A percentile compares a stretch with the other conserved stretches of the same genome.
Evolutionary conservation across 2,113 vertebrate genomes (phyloP).

Genomic region (Strigops habroptila): DNA sequence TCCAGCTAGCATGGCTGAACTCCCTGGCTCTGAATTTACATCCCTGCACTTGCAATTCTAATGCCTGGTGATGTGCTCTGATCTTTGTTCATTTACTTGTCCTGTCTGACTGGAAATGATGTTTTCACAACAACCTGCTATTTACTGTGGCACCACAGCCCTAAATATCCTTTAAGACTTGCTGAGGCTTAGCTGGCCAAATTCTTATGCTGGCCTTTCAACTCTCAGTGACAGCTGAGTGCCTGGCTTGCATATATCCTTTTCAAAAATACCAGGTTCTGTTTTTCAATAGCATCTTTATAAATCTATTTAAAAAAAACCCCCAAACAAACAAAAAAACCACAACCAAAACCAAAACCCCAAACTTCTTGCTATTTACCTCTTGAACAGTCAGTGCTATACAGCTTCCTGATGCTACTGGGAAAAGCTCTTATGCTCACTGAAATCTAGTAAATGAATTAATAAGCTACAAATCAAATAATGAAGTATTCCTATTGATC

Average conservation of each 20-base stretch:
- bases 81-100: slow-evolving; percentile 28
- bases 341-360: not conserved
- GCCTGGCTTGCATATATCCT: not conserved
- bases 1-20: not conserved
- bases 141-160: slow-evolving; percentile 34
- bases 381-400: not conserved
- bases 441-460: not conserved
- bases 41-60: not conserved
- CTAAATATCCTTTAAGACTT: not conserved
- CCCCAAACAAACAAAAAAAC: not conserved
- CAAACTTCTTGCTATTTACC: not conserved
- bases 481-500: not conserved
- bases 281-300: not conserved
- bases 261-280: not conserved
- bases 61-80: slow-evolving; percentile 1
- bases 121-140: slow-evolving; percentile 47
- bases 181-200: slow-evolving; percentile 2
- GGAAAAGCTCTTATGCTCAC: not conserved
- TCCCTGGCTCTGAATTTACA: not conserved
- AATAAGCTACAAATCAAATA: not conserved
- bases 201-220: not conserved
- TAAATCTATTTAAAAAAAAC: not conserved
- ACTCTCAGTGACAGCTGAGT: not conserved
- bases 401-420: not conserved
- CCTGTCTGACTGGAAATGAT: slow-evolving; percentile 24